Conservation (phyloP, 2,888 invertebrate species). For the Drosophila affinis region DNA sequence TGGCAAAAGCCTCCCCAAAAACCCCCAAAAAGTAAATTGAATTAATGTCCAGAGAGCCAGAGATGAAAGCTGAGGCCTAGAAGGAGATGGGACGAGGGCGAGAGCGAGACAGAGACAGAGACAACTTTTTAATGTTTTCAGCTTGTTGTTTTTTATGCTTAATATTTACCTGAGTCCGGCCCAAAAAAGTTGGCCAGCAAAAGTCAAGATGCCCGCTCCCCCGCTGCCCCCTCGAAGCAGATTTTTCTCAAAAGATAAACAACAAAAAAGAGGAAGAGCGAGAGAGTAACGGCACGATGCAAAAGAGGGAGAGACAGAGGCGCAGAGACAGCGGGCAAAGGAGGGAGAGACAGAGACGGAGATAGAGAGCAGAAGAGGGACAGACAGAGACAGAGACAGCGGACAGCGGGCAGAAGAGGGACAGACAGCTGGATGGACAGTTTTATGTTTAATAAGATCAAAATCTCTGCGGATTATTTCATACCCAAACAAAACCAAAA, state of each 20-base stretch:
- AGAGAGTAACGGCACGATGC: conserved; percentile 2
- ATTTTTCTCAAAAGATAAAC: conserved; percentile 42
- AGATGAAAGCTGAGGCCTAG: conserved; percentile 63
- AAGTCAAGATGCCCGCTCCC: conserved; percentile 29
- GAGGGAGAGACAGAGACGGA: conserved; percentile 1
- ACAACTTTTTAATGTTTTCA: conserved; percentile 55
- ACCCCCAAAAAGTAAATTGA: conserved; percentile 61
- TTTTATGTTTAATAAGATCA: conserved; percentile 77
- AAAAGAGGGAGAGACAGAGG: conserved; percentile 26
- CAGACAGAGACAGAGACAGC: neutral
- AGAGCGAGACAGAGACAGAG: conserved; percentile 24
- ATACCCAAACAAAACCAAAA: conserved; percentile 44
- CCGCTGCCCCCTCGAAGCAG: conserved; percentile 9
- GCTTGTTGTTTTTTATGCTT: conserved; percentile 48
- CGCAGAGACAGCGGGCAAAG: conserved; percentile 15
- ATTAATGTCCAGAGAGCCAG: conserved; percentile 61
- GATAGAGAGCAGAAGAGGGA: neutral
- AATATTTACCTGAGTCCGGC: conserved; percentile 51
- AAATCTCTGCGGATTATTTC: conserved; percentile 78
- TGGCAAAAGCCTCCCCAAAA: conserved; percentile 23
- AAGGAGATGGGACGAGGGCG: conserved; percentile 8
- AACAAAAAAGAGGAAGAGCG: conserved; percentile 10
- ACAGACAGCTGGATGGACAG: conserved; percentile 50
- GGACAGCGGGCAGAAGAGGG: no score
- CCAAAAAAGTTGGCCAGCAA: conserved; percentile 22